Base-by-base conservation (phyloP, 2,797 vertebrate species). In the Semaprochilodus insignis region DNA sequence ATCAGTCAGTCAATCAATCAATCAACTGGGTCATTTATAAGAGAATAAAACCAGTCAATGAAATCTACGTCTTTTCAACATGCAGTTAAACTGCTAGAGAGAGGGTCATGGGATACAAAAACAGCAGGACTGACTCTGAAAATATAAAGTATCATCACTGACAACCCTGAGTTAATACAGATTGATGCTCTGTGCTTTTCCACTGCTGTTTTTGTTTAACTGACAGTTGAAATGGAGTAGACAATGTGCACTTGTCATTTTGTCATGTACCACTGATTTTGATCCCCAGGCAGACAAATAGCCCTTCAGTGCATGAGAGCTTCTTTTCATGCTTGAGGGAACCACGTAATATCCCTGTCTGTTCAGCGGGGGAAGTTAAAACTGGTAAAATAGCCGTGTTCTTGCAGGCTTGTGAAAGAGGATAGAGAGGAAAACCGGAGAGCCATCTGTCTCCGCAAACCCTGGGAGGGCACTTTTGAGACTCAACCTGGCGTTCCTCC, bases 401-500 rank as follows among this genome's bases (percentile, higher is more conserved):
- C 82, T 90, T 85, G 79, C 72, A 78, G 74, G 88, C 90, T 75
- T 81, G 77, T 88, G 82, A 71, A 82, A 81, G 48, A 87, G 74
- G 80, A 73, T 73, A 62, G 75, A 82, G 85, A 80, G 85, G 69
- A 71, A 84, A 87, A 83, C 51, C 36, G 59, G 75, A 85, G 81
- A 14, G 85, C 85, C 90, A 87, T 90, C 89, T 88, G 88, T 84
- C 83, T 86, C 72, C 55, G 71, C 11, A 73, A 66, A 71, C 82
- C 79, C 84, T 88, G 91, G 90, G 89, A 87, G 55, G 15, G 85
- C 86, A 91, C 91, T 84, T 85, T 78, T 77, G 88, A 85, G 83
- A 85, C 88, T 84, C 87, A 67, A 85, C 74, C 90, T 94, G 94
- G 92, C 91, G 89, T 63, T 80, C 82, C 31, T 87, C 92, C 93